Base-by-base conservation (phyloP, 30 jellyfish, hydroid and myxozoan species). In the Clytia hemisphaerica region DNA sequence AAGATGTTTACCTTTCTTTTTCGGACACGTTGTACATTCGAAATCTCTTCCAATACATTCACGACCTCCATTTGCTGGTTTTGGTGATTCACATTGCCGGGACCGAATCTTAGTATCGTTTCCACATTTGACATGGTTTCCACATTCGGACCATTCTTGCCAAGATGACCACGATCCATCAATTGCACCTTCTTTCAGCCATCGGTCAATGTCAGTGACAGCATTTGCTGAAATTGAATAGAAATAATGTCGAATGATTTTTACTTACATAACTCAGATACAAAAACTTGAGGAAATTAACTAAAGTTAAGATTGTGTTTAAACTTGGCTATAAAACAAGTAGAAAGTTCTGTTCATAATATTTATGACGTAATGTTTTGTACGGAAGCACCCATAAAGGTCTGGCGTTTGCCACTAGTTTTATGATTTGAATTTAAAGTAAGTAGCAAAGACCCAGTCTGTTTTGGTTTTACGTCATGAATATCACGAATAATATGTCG, bases 101-200 rank as follows among this genome's bases (percentile, higher is more conserved):
- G 37, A 22, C 25, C 70, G 37, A 5, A 45, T 57, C 16, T n/a
- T 57, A 22, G 35, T 57, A 0, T 57, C 35, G 25, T 28, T 22
- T 4, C 70, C 70, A 22, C 70, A 57, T n/a, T n/a, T n/a, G 14
- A 6, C 16, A 6, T 45, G 45, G 7, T 4, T 33, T 6, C 42
- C 19, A 2, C 70, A 57, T 22, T 25, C 12, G 7, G 44, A 57
- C 70, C 70, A 57, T 9, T 25, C 37, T 0, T 2, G 14, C 70
- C 70, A 57, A 3, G 53, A 0, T 57, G 70, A 57, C 70, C 70
- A 57, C 19, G 6, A 31, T 22, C 70, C 70, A 57, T 57, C 70
- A 22, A 57, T 31, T 21, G 70, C 38, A 21, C 70, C 70, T 57
- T 25, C 42, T n/a, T n/a, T 12, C 0, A 57, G 44, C 70, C 70